Base-by-base conservation (phyloP, 2,113 vertebrate species). In the Mionectes macconnelli region DNA sequence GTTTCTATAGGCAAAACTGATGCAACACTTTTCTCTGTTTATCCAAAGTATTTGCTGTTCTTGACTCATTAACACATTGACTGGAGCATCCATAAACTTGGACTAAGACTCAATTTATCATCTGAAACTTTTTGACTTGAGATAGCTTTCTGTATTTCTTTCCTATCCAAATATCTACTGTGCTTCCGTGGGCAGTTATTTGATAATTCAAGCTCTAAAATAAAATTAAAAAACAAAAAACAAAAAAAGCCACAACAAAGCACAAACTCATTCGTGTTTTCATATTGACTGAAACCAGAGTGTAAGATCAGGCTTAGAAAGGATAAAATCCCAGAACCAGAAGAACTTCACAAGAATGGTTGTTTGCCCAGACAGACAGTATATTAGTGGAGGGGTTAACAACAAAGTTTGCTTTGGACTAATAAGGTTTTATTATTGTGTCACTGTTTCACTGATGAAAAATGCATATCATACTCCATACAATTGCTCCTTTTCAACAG, bases 1-100 rank as follows among this genome's bases (percentile, higher is more conserved):
- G 63, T 88, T 93, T 90, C 85, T 81, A 92, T 68, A 81, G 76
- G 69, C 72, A 92, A 92, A 97, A 96, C 35, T 85, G 52, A 80
- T 89, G 47, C 55, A 92, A 81, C 60, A 40, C 28, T 88, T 88
- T 72, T 63, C 68, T 59, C 82, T 90, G 63, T 94, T 96, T 96
- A 92, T 75, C 44, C 84, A 45, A 89, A 90, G 90, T 72, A 78
- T 94, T 89, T 93, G 23, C 72, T 60, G 75, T 72, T 95, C 72
- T 87, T 92, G 59, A 95, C 47, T 92, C 39, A 78, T 80, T 95
- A 86, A 84, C 60, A 91, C 39, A 49, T 81, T 49, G 72, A 90
- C 84, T 94, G 31, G 33, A 90, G 93, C 91, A 84, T 60, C 79
- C 10, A 19, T 50, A 84, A 75, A 92, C 22, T 9, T 9, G 6